These are phyloP conservation scores for Leptobrachium ailaonicum DNA, from an alignment of 2,113 vertebrate genomes.

Conservation along the genomic window DNA sequence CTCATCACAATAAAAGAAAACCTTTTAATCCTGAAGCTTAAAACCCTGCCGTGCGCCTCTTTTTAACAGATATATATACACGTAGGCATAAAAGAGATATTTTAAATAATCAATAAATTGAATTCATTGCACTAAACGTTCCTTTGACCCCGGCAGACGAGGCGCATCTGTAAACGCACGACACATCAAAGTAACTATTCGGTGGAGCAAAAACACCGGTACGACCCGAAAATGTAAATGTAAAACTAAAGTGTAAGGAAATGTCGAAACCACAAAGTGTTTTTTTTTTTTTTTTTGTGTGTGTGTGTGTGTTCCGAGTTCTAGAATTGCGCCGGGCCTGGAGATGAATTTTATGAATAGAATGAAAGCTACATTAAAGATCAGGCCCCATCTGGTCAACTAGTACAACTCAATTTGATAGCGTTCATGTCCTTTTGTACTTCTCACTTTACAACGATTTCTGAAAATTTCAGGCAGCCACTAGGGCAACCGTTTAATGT, in stretches of 20 bases:
- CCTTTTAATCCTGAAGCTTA: too few relatives aligned
- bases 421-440: conserved; percentile 75
- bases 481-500: conserved; percentile 65
- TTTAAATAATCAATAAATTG: too few relatives aligned
- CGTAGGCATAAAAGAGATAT: too few relatives aligned
- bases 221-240: background rate
- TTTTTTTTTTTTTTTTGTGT: conserved; percentile 33
- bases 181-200: conserved; percentile 7
- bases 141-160: too few relatives aligned
- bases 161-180: too few relatives aligned
- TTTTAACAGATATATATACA: too few relatives aligned
- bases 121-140: too few relatives aligned
- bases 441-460: conserved; percentile 66
- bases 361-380: conserved; percentile 59
- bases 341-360: conserved; percentile 68
- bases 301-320: conserved; percentile 18
- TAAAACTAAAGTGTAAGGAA: conserved; percentile 17
- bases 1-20: too few relatives aligned
- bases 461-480: conserved; percentile 68
- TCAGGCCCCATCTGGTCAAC: conserved; percentile 82
- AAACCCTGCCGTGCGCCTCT: too few relatives aligned
- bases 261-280: conserved; percentile 46
- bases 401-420: conserved; percentile 76
- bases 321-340: conserved; percentile 52
- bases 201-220: conserved; percentile 18